phyloP scores from a whole-genome alignment of 2,888 invertebrate species.

The Taenaris catops region DNA sequence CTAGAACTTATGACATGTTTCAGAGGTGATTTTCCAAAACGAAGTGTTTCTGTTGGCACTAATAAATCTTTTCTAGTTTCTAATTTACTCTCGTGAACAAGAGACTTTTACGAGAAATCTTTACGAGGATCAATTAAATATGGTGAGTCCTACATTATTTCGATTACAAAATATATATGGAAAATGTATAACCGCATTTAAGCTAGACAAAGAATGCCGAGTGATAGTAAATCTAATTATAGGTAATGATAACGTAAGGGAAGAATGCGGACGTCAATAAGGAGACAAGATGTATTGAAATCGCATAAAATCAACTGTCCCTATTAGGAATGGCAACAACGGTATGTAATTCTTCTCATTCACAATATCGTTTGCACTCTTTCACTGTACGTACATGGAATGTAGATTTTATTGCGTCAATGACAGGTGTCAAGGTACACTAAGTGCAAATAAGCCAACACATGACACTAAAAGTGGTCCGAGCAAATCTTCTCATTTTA shows the following conservation, averaged over 20 bases:
- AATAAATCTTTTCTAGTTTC: constrained; percentile 8
- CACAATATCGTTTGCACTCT: constrained; percentile 6
- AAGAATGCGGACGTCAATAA: constrained; percentile 23
- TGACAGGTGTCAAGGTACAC: constrained; percentile 23
- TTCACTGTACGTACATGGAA: constrained; percentile 14
- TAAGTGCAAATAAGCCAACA: constrained; percentile 14
- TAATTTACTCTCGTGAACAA: too few relatives aligned
- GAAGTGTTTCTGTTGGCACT: too few relatives aligned
- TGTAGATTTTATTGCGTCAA: constrained; percentile 18
- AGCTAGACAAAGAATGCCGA: too few relatives aligned
- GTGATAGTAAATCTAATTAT: too few relatives aligned
- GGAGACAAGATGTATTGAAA: constrained; percentile 11
- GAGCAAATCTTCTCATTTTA: constrained; percentile 46
- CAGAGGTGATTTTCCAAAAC: constrained; percentile 10
- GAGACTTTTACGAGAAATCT: too few relatives aligned
- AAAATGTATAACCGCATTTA: too few relatives aligned
- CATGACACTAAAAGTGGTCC: constrained; percentile 43
- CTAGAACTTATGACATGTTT: constrained; percentile 12
- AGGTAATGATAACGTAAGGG: constrained; percentile 14
- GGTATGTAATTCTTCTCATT: constrained; percentile 17
- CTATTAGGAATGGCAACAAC: constrained; percentile 9
- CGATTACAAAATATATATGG: too few relatives aligned
- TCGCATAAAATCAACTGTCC: constrained; percentile 9
- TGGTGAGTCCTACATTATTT: too few relatives aligned
- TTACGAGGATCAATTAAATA: too few relatives aligned